phyloP scores from a whole-genome alignment of 1,140 invertebrate genomes.

The Drosophila pectinifera region DNA sequence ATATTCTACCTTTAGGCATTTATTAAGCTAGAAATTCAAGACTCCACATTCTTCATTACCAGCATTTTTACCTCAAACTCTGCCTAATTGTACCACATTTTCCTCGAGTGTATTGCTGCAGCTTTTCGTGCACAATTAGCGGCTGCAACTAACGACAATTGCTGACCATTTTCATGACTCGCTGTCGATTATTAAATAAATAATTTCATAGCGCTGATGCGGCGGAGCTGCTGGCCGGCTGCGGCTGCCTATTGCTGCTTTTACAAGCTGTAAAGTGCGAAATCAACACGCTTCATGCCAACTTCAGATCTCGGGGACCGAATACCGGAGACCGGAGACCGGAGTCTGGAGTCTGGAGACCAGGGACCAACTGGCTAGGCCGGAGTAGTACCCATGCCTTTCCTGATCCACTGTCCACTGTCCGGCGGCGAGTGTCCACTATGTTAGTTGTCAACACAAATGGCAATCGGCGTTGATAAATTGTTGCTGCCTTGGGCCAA shows the following conservation, averaged over 20 bases:
- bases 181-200: slow-evolving; percentile 78
- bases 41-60: background rate
- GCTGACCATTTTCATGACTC: slow-evolving; percentile 69
- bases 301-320: slow-evolving; percentile 51
- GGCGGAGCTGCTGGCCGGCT: slow-evolving; percentile 20
- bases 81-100: background rate
- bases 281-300: slow-evolving; percentile 82
- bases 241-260: slow-evolving; percentile 56
- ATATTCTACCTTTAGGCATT: background rate
- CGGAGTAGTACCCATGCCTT: slow-evolving; percentile 34
- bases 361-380: background rate
- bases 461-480: slow-evolving; percentile 82
- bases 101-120: background rate
- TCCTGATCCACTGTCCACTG: slow-evolving; percentile 45
- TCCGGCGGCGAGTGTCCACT: slow-evolving; percentile 51
- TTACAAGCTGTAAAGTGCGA: slow-evolving; percentile 82
- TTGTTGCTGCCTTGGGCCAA: slow-evolving; percentile 81
- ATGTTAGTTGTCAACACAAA: slow-evolving; percentile 81
- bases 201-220: slow-evolving; percentile 71
- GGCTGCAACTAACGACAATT: slow-evolving; percentile 62
- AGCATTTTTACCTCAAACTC: background rate
- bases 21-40: background rate
- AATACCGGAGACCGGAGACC: slow-evolving; percentile 2
- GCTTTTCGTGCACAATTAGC: slow-evolving; percentile 79
- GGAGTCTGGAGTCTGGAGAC: background rate